Evolutionary conservation across 2,888 invertebrate species (phyloP), one percentile per base, ranked within the genome.

Genomic region (Pachliopta kotzebuea): DNA sequence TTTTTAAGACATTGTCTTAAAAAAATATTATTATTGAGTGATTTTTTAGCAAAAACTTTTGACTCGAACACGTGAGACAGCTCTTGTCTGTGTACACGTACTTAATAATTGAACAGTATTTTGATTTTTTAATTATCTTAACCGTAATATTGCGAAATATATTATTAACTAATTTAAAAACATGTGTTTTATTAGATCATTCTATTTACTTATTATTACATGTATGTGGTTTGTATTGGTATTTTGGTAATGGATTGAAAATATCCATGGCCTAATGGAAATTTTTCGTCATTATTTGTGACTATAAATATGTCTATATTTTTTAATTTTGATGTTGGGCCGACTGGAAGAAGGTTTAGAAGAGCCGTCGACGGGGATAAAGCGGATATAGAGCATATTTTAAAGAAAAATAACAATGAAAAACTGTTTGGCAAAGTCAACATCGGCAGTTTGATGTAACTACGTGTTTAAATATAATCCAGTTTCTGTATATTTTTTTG

Each of bases 371-470:
- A 88, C n/a, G 77, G 76, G 4, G 90, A 90, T 69, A 84, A 75
- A 67, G 62, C 70, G 70, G 84, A 89, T 67, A 81, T 90, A 20
- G 75, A 81, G 20, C 63, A 73, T 21, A 74, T 90, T 64, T 69
- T 80, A 60, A 72, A 81, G n/a, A 70, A 56, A 0, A 68, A 77
- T 54, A 70, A 78, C 3, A 78, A 80, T 0, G 71, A 77, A 4
- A 68, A 72, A 20, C 60, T 89, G 42, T 90, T 90, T 67, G 80
- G 80, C 18, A 71, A 72, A 11, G 75, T 76, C 7, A 76, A 86
- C 68, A 76, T 90, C 63, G 89, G 87, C 0, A 70, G 70, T 18
- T 74, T 90, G 59, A 89, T 90, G 90, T 90, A 74, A 83, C 87
- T 75, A n/a, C n/a, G 6, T 9, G 17, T 55, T 17, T 26, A 2